Percentiles rank a stretch among this genome's conserved stretches.
Conservation (phyloP, 2,113 vertebrate species). For the Nannospalax galili region DNA sequence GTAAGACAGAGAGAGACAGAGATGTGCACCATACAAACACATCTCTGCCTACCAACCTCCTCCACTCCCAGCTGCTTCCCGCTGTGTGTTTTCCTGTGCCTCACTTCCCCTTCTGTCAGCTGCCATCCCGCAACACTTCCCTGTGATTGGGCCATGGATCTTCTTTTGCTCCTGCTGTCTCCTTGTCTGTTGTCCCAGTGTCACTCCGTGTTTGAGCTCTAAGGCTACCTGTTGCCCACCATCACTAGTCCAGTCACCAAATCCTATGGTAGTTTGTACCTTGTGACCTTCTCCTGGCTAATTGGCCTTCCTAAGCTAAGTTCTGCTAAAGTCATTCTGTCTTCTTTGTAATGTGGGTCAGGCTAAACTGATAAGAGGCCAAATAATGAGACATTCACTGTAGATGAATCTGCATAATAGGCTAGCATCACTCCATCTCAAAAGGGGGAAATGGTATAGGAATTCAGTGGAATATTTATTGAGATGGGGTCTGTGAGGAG, state of each 20-base stretch:
- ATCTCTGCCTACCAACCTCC: background rate
- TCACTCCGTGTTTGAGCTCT: background rate
- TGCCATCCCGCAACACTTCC: background rate
- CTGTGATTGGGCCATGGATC: background rate
- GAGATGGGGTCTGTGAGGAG: background rate
- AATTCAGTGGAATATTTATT: conserved; percentile 29
- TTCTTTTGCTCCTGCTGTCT: background rate
- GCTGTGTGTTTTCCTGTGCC: background rate
- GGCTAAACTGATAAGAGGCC: conserved; percentile 53
- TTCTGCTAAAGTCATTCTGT: conserved; percentile 50
- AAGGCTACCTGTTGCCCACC: conserved; percentile 38
- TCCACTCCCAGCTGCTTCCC: background rate
- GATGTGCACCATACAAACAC: too few species aligned
- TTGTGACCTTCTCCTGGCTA: conserved; percentile 29
- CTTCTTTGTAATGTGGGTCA: conserved; percentile 41
- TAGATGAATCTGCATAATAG: background rate
- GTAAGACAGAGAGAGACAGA: background rate
- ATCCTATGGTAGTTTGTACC: background rate
- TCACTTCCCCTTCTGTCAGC: background rate
- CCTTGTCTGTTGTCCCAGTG: background rate
- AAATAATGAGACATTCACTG: conserved; percentile 12
- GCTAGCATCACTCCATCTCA: background rate
- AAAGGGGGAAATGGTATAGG: background rate
- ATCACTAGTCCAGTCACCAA: background rate
- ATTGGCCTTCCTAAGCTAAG: conserved; percentile 51